A percentile compares a stretch with the other conserved stretches of the same genome.
phyloP scores from a whole-genome alignment of 53 echinoderm and acorn worm genomes.

The Pentamera pediparva region DNA sequence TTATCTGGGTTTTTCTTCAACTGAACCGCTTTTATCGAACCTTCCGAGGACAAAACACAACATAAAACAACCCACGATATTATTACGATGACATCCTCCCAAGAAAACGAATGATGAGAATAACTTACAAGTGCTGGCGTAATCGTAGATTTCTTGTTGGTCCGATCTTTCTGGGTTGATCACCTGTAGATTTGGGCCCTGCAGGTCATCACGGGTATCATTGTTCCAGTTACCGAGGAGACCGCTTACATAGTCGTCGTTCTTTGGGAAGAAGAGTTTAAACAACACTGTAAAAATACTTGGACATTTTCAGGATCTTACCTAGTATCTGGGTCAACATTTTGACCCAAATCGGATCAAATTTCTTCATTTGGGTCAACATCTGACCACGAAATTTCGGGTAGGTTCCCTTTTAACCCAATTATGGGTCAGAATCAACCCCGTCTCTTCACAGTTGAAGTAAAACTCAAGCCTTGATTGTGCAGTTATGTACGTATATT shows the following conservation, averaged over 20 bases:
- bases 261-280: not conserved
- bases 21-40: too few relatives aligned
- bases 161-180: not conserved
- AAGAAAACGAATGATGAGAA: not conserved
- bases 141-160: slow-evolving; percentile 3
- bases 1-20: too few relatives aligned
- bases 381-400: too few relatives aligned
- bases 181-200: not conserved
- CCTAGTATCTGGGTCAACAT: too few relatives aligned
- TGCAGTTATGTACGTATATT: too few relatives aligned
- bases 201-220: slow-evolving; percentile 6
- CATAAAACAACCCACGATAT: not conserved
- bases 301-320: not conserved
- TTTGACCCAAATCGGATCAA: too few relatives aligned
- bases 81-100: not conserved
- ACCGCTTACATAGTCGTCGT: not conserved
- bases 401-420: too few relatives aligned
- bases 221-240: slow-evolving; percentile 30
- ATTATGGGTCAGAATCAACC: too few relatives aligned
- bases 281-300: not conserved
- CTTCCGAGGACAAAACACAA: too few relatives aligned
- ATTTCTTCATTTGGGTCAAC: too few relatives aligned
- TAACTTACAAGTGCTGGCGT: not conserved
- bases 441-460: too few relatives aligned
- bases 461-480: too few relatives aligned